Conservation (phyloP, 1,140 invertebrate species). For the Propsilocerus akamusi region DNA sequence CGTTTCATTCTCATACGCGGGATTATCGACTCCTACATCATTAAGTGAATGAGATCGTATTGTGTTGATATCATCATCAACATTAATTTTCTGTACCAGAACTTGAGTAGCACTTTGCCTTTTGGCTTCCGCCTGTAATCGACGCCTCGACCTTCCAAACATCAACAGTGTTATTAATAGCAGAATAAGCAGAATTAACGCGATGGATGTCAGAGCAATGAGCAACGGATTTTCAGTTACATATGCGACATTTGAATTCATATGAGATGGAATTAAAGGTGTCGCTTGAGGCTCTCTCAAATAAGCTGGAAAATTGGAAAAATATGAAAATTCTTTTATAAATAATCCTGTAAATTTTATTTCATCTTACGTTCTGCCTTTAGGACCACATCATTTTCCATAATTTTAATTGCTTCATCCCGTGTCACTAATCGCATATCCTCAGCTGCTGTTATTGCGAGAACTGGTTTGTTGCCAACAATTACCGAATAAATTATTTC, state of each 20-base stretch:
- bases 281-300: slow-evolving; percentile 36
- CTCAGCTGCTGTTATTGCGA: slow-evolving; percentile 52
- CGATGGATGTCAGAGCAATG: slow-evolving; percentile 25
- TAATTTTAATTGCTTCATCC: slow-evolving; percentile 47
- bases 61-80: background rate
- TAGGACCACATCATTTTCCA: slow-evolving; percentile 55
- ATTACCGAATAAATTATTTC: slow-evolving; percentile 57
- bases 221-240: slow-evolving; percentile 23
- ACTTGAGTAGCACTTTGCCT: slow-evolving; percentile 10
- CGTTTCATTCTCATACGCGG: background rate
- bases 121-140: slow-evolving; percentile 20
- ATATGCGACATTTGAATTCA: slow-evolving; percentile 37
- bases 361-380: slow-evolving; percentile 58
- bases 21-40: slow-evolving; percentile 2
- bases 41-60: background rate
- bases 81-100: background rate
- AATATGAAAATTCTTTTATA: background rate
- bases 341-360: slow-evolving; percentile 2
- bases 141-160: slow-evolving; percentile 36
- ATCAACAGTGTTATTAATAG: slow-evolving; percentile 38
- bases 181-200: slow-evolving; percentile 38
- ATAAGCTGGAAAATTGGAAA: slow-evolving; percentile 35
- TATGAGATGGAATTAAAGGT: slow-evolving; percentile 37
- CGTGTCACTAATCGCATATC: slow-evolving; percentile 59
- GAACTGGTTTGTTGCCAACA: slow-evolving; percentile 52